A percentile compares a stretch with the other conserved stretches of the same genome.
Evolutionary conservation across 2,113 vertebrate species (phyloP).

Genomic region (Lichenostomus cassidix): DNA sequence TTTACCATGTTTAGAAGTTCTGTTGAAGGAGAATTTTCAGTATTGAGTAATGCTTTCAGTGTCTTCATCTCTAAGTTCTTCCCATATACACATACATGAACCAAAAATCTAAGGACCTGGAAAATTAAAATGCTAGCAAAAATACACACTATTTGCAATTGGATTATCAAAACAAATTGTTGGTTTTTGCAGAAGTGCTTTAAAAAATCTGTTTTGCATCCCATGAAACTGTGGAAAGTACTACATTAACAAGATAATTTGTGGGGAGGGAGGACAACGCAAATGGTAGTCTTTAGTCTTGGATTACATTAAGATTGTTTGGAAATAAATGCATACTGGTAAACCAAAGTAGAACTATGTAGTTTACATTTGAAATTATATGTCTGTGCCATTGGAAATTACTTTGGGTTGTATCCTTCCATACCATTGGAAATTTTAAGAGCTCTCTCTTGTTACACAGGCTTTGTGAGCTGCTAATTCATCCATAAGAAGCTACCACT

Average conservation of each 20-base stretch:
- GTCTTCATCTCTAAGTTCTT: not conserved
- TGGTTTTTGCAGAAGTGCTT: not conserved
- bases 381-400: not conserved
- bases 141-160: not conserved
- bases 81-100: not conserved
- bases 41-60: not conserved
- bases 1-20: not conserved
- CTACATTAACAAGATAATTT: not conserved
- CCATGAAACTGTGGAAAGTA: not conserved
- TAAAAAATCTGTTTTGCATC: rapidly evolving
- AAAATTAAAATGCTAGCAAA: not conserved
- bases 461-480: not conserved
- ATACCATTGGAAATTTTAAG: not conserved
- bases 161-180: not conserved
- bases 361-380: not conserved
- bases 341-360: not conserved
- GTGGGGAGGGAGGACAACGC: rapidly evolving
- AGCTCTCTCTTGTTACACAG: not conserved
- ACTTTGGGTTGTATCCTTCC: not conserved
- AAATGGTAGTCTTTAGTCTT: not conserved
- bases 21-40: not conserved
- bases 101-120: not conserved
- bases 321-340: not conserved
- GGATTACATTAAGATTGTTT: not conserved
- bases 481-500: not conserved